Evolutionary conservation across 2,888 invertebrate species (phyloP), one percentile per base, ranked within the genome.

Genomic region (Eustalomyia histrio): DNA sequence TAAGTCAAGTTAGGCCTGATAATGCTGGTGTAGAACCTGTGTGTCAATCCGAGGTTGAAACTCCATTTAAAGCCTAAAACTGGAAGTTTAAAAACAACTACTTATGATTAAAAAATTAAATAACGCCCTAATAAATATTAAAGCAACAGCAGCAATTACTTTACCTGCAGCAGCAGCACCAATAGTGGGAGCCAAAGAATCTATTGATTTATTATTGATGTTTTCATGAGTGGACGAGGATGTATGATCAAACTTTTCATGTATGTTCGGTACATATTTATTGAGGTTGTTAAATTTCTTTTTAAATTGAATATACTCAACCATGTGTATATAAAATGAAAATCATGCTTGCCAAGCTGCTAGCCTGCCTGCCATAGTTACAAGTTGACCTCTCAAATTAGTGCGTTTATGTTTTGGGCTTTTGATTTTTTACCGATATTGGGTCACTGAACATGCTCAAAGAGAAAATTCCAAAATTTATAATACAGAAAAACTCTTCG

Each of bases 351-450:
- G 29, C 29, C 4, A 35, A 18, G 14, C 55, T 60, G 17, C 21
- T 39, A 21, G 17, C 24, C 55, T 79, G 35, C 29, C 61, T 64
- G 29, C 58, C n/a, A 5, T 67, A 18, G 75, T 39, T 58, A 17
- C 61, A 75, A 76, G 58, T 69, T 80, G 76, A 80, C 80, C 80
- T 73, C 76, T 76, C 76, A 80, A 80, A 80, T 80, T 76, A 80
- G 74, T 83, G 78, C 67, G 80, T 83, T 75, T 75, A 72, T 79
- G 33, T 79, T 76, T 63, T 69, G 64, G 29, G 55, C 75, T 73
- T 84, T 83, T 83, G 83, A 84, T 83, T 69, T 81, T 58, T 53
- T 61, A 55, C 83, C 83, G 81, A 82, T 84, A 76, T 63, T 83
- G 75, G 83, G 83, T 84, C 83, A 84, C 21, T 43, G 68, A 58